Conservation (phyloP, 2,113 vertebrate species). For the Phyllopteryx taeniolatus region DNA sequence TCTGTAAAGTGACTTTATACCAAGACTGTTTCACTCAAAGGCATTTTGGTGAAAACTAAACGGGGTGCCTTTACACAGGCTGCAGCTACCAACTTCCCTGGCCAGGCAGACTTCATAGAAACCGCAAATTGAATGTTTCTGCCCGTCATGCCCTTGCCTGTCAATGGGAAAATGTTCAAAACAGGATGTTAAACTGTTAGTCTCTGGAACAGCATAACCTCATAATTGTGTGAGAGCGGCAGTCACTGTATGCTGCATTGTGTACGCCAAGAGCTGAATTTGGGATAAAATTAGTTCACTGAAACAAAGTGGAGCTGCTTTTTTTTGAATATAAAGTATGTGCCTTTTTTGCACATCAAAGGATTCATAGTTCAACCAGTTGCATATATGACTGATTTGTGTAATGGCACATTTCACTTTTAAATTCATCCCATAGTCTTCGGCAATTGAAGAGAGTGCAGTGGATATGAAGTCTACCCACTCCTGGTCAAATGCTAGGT, state of each 20-base stretch:
- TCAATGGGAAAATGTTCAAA: slow-evolving; percentile 43
- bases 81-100: not conserved
- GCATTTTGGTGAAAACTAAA: not conserved
- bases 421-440: not conserved
- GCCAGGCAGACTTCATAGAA: not conserved
- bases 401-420: not conserved
- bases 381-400: not conserved
- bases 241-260: slow-evolving; percentile 32
- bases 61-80: not conserved
- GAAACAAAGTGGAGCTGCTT: not conserved
- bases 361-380: not conserved
- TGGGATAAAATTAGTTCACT: not conserved
- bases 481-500: too few species aligned
- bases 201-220: slow-evolving; percentile 41
- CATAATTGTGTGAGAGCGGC: slow-evolving; percentile 28
- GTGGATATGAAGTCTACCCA: too few species aligned
- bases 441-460: not conserved
- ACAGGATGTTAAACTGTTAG: slow-evolving; percentile 64
- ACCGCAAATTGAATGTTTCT: slow-evolving; percentile 1
- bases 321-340: not conserved
- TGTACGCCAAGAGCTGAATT: slow-evolving; percentile 22
- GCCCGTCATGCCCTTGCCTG: slow-evolving; percentile 18
- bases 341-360: not conserved
- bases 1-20: slow-evolving; percentile 24
- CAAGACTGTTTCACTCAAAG: not conserved